Percentiles rank a stretch among this genome's conserved stretches.
These are phyloP conservation scores for Sylvietta virens DNA, from an alignment of 2,113 vertebrate species.

Conservation along the genomic window DNA sequence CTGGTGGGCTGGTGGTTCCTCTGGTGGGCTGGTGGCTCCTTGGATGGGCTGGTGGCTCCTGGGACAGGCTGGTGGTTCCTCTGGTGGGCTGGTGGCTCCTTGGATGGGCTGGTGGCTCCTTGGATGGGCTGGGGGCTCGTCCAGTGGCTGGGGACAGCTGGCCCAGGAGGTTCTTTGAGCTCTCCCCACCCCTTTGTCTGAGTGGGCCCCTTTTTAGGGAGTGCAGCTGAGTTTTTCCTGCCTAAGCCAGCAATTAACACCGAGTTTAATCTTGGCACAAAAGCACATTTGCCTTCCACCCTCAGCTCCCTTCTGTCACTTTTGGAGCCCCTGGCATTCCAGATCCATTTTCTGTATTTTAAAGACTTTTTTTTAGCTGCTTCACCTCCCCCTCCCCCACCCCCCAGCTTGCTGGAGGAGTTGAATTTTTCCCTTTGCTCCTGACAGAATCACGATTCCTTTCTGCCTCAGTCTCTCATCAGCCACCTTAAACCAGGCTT, in stretches of 20 bases:
- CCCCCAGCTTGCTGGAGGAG: not conserved
- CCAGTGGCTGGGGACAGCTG: not conserved
- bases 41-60: rapidly evolving
- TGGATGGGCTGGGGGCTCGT: not conserved
- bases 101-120: rapidly evolving
- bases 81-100: rapidly evolving
- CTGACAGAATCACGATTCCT: not conserved
- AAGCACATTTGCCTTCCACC: not conserved
- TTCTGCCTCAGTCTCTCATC: not conserved
- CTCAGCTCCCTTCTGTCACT: conserved; percentile 35
- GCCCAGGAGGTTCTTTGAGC: not conserved
- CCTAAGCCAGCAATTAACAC: not conserved
- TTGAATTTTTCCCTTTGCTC: not conserved
- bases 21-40: rapidly evolving
- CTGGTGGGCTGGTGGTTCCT: too few relatives aligned
- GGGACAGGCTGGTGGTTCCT: rapidly evolving
- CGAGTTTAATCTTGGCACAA: not conserved
- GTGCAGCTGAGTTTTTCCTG: not conserved
- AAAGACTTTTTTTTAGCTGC: not conserved
- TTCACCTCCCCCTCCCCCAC: not conserved
- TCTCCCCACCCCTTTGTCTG: not conserved
- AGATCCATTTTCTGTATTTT: not conserved
- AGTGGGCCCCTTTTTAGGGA: not conserved
- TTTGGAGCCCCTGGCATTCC: not conserved
- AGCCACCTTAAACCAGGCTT: not conserved